Conservation (phyloP, 2,797 vertebrate species). For the Karalla daura region DNA sequence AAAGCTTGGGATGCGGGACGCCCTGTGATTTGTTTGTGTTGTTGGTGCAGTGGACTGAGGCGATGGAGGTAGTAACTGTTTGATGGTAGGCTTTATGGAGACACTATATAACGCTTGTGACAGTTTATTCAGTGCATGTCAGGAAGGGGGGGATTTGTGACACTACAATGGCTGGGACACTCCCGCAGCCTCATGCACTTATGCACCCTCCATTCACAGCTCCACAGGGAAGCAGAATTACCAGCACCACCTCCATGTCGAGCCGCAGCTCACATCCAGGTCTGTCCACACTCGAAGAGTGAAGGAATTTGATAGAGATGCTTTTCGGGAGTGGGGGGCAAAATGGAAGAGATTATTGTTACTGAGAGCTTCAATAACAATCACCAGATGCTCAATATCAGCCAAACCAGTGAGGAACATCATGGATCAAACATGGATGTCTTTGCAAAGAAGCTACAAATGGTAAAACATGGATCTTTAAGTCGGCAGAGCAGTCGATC, state of each 20-base stretch:
- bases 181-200: constrained; percentile 63
- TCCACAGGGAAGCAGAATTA: constrained; percentile 30
- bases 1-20: constrained; percentile 41
- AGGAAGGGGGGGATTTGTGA: constrained; percentile 77
- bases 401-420: constrained; percentile 40
- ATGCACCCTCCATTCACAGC: constrained; percentile 47
- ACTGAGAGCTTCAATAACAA: too few species aligned
- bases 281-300: too few species aligned
- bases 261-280: too few species aligned
- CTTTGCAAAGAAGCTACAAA: too few species aligned
- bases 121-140: constrained; percentile 82
- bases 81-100: constrained; percentile 82
- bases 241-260: too few species aligned
- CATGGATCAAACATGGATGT: too few species aligned
- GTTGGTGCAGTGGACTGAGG: constrained; percentile 79
- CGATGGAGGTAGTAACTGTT: constrained; percentile 80
- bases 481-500: too few species aligned
- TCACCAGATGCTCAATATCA: too few species aligned
- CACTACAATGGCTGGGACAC: constrained; percentile 67
- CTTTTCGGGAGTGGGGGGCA: too few species aligned
- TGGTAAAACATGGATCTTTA: too few species aligned
- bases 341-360: too few species aligned
- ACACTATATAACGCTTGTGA: constrained; percentile 80
- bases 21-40: constrained; percentile 80
- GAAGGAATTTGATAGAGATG: too few species aligned